Conservation (phyloP, 1,140 invertebrate genomes). For the Mercenaria mercenaria region DNA sequence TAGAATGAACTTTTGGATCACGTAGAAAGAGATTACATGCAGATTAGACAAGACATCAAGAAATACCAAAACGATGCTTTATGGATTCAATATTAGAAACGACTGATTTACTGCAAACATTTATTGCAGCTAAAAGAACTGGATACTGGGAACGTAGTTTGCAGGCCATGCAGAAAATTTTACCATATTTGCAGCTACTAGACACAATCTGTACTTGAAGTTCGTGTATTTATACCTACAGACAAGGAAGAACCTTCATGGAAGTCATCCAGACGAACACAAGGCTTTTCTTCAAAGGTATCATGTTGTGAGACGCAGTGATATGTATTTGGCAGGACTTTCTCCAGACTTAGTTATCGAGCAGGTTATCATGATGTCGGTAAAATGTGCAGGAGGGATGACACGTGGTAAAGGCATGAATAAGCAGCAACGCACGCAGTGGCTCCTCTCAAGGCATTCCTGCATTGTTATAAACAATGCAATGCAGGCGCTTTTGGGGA, state of each 20-base stretch:
- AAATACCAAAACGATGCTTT: constrained; percentile 8
- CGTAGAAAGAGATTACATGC: too few relatives aligned
- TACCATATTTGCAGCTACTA: constrained; percentile 85
- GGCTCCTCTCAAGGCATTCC: constrained; percentile 34
- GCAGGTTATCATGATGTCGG: constrained; percentile 72
- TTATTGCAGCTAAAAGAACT: constrained; percentile 72
- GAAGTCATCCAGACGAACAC: constrained; percentile 48
- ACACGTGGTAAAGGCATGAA: constrained; percentile 45
- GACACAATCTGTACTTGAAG: constrained; percentile 87
- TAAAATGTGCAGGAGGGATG: constrained; percentile 84
- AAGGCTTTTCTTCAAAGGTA: constrained; percentile 75
- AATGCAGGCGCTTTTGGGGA: constrained; percentile 63
- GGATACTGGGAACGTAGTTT: constrained; percentile 71
- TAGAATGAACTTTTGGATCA: too few relatives aligned
- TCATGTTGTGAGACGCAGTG: constrained; percentile 70
- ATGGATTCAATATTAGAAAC: constrained; percentile 74
- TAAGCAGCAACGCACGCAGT: not conserved
- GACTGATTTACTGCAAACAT: constrained; percentile 66
- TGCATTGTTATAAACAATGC: constrained; percentile 39
- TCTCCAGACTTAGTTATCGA: constrained; percentile 80
- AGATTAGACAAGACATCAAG: too few relatives aligned
- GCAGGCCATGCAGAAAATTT: constrained; percentile 78
- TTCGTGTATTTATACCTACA: constrained; percentile 86
- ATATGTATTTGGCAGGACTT: constrained; percentile 86
- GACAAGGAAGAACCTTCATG: constrained; percentile 82